phyloP scores from a whole-genome alignment of 2,113 vertebrate genomes.

The Phylloscopus whistleri region DNA sequence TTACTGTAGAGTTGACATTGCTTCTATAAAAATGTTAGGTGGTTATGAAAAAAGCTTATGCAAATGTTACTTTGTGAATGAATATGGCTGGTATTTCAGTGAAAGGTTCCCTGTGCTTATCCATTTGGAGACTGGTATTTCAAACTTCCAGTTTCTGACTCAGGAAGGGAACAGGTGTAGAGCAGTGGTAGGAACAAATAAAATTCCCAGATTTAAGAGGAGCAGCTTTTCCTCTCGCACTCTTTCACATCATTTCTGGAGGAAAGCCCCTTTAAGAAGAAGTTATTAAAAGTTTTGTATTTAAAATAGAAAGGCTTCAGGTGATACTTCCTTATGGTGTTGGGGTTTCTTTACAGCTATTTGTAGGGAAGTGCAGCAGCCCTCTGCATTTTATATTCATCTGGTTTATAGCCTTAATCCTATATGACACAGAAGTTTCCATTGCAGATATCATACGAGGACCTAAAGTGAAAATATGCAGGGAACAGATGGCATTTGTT shows the following conservation, averaged over 20 bases:
- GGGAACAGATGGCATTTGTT: constrained; percentile 40
- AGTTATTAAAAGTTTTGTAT: neutral
- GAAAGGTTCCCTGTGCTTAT: neutral
- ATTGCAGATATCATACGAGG: neutral
- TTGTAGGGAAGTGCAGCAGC: neutral
- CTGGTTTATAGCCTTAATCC: neutral
- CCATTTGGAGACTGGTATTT: neutral
- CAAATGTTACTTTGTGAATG: neutral
- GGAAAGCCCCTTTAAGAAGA: neutral
- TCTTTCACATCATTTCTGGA: neutral
- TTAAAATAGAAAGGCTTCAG: neutral
- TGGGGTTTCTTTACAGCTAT: neutral
- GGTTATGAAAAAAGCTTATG: constrained; percentile 1
- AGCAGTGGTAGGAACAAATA: neutral
- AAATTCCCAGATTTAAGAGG: neutral
- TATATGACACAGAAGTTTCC: constrained; percentile 29
- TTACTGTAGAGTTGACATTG: neutral
- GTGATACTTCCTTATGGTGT: neutral
- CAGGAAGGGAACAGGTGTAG: neutral
- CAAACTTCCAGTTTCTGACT: neutral
- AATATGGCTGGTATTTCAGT: neutral
- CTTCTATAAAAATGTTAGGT: constrained; percentile 21
- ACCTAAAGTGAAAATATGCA: constrained; percentile 13
- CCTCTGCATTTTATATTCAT: neutral
- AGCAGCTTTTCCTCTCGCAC: rapidly evolving